Evolutionary conservation across 2,888 invertebrate genomes (phyloP), one percentile per base, ranked within the genome.

Genomic region (Philereme vetulata): DNA sequence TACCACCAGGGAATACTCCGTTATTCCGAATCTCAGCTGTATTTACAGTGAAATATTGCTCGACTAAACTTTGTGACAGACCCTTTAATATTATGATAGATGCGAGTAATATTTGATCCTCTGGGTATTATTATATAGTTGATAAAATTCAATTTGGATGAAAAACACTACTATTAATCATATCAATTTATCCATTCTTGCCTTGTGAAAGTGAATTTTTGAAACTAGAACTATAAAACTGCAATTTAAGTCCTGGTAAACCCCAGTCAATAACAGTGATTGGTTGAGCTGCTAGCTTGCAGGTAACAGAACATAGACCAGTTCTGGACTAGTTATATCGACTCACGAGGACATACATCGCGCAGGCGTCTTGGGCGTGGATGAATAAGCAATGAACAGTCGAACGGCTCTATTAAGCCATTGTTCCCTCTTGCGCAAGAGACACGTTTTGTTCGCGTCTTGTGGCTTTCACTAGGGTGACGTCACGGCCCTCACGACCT

Each of bases 371-470:
- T 77, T 81, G 86, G 92, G 92, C 90, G 92, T 90, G 88, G 86
- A 90, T 88, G 90, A 90, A 92, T 92, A 90, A 84, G 89, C 89
- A 91, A 91, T 90, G 90, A 90, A 85, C 84, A 85, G 81, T 82
- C 86, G 88, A 91, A 92, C 90, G 90, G 83, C 92, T 92, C 87
- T 92, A 92, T 92, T 92, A 91, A 83, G 72, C 89, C 83, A 90
- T 91, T 90, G 90, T 90, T 90, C 86, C 81, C 74, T 74, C 71
- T 90, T 92, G 90, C 90, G 89, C 90, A 92, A 92, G 87, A 84
- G 85, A 84, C 85, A 82, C 78, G 85, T 85, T 89, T 91, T 90
- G 90, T 90, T 88, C 86, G 76, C 75, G 74, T 79, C 80, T 82
- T 78, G 73, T 46, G 75, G 88, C 90, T 90, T 90, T 90, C 90